Percentiles rank a stretch among this genome's conserved stretches.
These are phyloP conservation scores for Empidonax alnorum DNA, from an alignment of 2,113 vertebrate genomes.

Conservation along the genomic window DNA sequence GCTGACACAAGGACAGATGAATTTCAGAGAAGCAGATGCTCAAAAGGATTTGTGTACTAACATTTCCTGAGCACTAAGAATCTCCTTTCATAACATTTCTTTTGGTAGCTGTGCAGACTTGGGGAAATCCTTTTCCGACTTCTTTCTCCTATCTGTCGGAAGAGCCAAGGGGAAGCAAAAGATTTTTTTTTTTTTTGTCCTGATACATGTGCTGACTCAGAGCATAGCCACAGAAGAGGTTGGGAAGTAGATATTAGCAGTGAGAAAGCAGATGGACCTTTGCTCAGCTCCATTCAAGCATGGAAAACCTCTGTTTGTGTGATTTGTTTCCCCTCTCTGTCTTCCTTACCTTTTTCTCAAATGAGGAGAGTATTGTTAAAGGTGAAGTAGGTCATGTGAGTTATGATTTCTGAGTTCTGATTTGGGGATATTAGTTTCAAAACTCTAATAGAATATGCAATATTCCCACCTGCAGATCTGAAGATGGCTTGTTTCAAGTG, in stretches of 20 bases:
- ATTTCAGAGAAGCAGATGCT: neutral
- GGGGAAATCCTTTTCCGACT: neutral
- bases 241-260: neutral
- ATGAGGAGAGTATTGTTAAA: neutral
- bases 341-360: neutral
- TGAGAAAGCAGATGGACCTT: neutral
- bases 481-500: slow-evolving; percentile 7
- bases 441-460: neutral
- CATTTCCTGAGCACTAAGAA: neutral
- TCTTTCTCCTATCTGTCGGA: neutral
- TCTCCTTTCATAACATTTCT: neutral
- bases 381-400: neutral
- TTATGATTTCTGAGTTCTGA: neutral
- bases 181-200: neutral
- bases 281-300: slow-evolving; percentile 36
- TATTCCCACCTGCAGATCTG: neutral
- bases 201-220: neutral
- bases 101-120: neutral
- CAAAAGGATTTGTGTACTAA: neutral
- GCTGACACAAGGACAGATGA: neutral
- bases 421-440: neutral
- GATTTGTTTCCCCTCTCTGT: neutral
- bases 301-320: neutral
- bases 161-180: neutral
- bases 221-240: neutral